Percentiles rank a stretch among this genome's conserved stretches.
Evolutionary conservation across 2,888 invertebrate species (phyloP).

Genomic region (Agriopis leucophaearia): DNA sequence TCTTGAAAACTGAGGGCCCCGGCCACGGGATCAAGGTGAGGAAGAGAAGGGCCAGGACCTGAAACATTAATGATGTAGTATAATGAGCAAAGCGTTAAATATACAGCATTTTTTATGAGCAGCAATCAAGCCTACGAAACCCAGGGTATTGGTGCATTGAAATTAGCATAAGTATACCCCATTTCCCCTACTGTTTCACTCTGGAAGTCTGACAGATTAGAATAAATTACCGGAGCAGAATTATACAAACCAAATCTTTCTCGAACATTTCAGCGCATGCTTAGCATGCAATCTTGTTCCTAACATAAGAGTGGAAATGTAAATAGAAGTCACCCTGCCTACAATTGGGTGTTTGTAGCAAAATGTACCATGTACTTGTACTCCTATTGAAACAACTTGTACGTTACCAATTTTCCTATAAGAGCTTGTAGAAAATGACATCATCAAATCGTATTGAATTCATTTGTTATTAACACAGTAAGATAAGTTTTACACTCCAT

Average conservation of each 20-base stretch:
- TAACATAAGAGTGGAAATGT: neutral
- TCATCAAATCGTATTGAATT: constrained; percentile 32
- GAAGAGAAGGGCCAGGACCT: constrained; percentile 93
- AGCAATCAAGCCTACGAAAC: neutral
- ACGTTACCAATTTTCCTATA: neutral
- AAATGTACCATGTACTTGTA: neutral
- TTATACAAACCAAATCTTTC: neutral
- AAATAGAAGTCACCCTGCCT: neutral
- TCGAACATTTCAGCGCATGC: neutral
- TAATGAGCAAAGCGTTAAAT: neutral
- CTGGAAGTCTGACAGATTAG: neutral
- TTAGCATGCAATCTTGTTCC: neutral
- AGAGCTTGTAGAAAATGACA: constrained; percentile 26
- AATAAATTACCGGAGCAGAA: neutral
- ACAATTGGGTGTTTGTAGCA: neutral
- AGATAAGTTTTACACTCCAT: neutral
- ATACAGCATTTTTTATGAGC: neutral
- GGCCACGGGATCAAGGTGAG: constrained; percentile 95
- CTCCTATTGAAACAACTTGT: neutral
- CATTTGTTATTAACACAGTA: constrained; percentile 38
- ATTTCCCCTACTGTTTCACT: neutral
- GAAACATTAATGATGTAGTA: constrained; percentile 84
- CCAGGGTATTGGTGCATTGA: neutral
- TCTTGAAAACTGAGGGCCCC: constrained; percentile 94
- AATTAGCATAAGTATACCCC: no score